Conservation (phyloP, 1,140 invertebrate genomes). For the Lepidurus packardi region DNA sequence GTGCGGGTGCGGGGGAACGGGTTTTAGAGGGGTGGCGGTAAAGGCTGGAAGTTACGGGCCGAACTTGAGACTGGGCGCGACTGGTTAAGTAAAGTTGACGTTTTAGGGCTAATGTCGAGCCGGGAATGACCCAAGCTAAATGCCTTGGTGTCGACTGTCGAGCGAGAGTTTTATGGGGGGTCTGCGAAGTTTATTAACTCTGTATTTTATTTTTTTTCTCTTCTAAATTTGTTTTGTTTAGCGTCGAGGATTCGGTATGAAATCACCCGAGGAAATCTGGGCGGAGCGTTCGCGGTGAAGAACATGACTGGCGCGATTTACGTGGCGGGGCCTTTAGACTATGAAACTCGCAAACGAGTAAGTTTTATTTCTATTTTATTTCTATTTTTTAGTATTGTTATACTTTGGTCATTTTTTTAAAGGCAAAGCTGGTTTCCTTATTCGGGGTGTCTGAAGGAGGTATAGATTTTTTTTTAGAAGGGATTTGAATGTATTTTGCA, state of each 20-base stretch:
- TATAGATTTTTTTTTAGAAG: too few relatives aligned
- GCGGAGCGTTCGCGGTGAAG: conserved; percentile 93
- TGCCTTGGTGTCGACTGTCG: too few relatives aligned
- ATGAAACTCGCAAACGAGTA: conserved; percentile 83
- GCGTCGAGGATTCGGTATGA: conserved; percentile 97
- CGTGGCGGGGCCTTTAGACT: conserved; percentile 86
- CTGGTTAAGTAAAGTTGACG: not conserved
- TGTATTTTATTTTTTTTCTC: conserved; percentile 30
- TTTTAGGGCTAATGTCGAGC: not conserved
- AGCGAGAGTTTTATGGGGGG: not conserved
- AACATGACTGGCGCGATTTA: conserved; percentile 96
- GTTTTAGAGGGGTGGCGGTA: not conserved
- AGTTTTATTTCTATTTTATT: conserved; percentile 43
- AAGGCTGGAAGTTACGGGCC: not conserved
- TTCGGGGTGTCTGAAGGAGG: too few relatives aligned
- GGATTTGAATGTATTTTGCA: too few relatives aligned
- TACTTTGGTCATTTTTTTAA: too few relatives aligned
- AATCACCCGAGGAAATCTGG: conserved; percentile 97
- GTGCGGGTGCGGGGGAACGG: too few relatives aligned
- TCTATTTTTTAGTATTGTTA: not conserved
- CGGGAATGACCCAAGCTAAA: too few relatives aligned
- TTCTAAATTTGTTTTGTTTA: conserved; percentile 54
- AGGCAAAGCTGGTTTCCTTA: too few relatives aligned
- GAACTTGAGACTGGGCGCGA: not conserved
- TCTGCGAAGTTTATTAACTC: not conserved